phyloP scores from a whole-genome alignment of 2,888 invertebrate genomes.

The Phortica magna region DNA sequence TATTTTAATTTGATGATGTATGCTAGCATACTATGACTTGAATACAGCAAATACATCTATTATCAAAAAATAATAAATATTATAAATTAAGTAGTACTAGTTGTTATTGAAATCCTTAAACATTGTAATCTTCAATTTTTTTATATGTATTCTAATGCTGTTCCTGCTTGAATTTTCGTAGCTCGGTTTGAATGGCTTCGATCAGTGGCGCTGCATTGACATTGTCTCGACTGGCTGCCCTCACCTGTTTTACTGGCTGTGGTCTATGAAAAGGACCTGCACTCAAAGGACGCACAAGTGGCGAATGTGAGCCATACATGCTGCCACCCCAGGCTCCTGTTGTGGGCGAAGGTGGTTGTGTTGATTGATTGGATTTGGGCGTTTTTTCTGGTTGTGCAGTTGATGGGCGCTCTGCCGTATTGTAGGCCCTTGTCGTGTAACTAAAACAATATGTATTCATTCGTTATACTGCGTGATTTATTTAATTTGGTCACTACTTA shows the following conservation, averaged over 20 bases:
- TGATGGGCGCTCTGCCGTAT: constrained; percentile 70
- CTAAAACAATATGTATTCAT: constrained; percentile 45
- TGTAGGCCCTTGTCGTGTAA: constrained; percentile 62
- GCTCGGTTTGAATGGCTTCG: constrained; percentile 89
- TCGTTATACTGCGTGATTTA: not conserved
- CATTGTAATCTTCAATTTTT: not conserved
- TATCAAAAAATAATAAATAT: no score
- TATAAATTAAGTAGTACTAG: not conserved
- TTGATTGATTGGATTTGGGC: constrained; percentile 72
- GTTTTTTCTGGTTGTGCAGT: constrained; percentile 76
- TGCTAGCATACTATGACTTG: no score
- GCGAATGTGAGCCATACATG: constrained; percentile 79
- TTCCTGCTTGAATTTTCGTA: constrained; percentile 75
- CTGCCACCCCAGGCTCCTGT: constrained; percentile 80
- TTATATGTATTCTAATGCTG: constrained; percentile 40
- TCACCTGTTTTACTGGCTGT: constrained; percentile 72
- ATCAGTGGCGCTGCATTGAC: constrained; percentile 85
- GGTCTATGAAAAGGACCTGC: constrained; percentile 83
- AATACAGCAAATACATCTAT: no score
- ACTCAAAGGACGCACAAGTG: constrained; percentile 81
- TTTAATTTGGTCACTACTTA: not conserved
- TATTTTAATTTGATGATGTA: no score
- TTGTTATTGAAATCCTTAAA: not conserved
- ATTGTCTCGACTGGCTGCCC: constrained; percentile 28
- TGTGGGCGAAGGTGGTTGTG: constrained; percentile 78